Evolutionary conservation across 2,797 vertebrate species (phyloP).

Genomic region (Thalassophryne amazonica): DNA sequence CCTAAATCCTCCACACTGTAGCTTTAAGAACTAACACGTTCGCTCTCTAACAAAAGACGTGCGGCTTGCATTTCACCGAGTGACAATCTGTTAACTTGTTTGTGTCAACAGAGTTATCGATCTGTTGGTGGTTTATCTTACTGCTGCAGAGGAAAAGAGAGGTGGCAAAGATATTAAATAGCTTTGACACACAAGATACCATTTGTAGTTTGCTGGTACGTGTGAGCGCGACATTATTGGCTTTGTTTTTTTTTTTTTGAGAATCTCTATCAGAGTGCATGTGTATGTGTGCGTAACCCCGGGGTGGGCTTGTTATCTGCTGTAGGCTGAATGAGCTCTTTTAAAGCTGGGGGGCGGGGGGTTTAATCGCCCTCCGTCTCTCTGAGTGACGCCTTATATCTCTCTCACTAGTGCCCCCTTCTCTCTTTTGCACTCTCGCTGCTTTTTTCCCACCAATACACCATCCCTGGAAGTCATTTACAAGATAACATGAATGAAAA

Average conservation of each 20-base stretch:
- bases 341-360: constrained; percentile 25
- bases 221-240: constrained; percentile 57
- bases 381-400: constrained; percentile 67
- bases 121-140: constrained; percentile 73
- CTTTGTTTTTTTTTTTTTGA: constrained; percentile 60
- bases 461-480: constrained; percentile 78
- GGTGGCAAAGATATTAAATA: constrained; percentile 70
- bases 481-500: constrained; percentile 81
- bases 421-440: constrained; percentile 23
- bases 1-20: too few species aligned
- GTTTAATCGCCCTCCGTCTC: constrained; percentile 55
- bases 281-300: constrained; percentile 48
- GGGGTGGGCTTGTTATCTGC: constrained; percentile 72
- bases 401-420: constrained; percentile 55
- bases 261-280: constrained; percentile 7
- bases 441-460: constrained; percentile 44
- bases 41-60: constrained; percentile 61
- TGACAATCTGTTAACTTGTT: constrained; percentile 75
- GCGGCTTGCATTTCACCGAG: constrained; percentile 29
- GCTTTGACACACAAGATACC: constrained; percentile 64
- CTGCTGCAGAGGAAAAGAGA: constrained; percentile 53
- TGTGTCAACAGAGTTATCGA: constrained; percentile 76
- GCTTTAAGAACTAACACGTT: constrained; percentile 23
- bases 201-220: constrained; percentile 67
- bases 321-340: constrained; percentile 70